Conservation (phyloP, 2,888 invertebrate species). For the Bellardia bayeri region DNA sequence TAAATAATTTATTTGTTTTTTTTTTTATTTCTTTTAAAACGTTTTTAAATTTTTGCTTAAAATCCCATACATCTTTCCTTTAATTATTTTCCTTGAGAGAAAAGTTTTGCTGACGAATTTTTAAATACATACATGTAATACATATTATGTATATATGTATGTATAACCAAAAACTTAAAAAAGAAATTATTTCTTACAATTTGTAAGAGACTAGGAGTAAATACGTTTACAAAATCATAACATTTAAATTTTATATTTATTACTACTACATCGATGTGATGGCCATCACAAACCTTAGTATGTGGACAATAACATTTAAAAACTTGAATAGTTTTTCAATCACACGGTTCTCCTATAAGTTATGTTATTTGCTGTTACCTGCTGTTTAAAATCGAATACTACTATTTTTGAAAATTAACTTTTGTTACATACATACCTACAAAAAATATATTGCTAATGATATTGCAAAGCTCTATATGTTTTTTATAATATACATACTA, state of each 20-base stretch:
- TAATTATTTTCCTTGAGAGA: too few species aligned
- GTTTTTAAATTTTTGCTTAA: too few species aligned
- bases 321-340: neutral
- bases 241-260: constrained; percentile 62
- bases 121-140: neutral
- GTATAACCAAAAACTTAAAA: neutral
- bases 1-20: too few species aligned
- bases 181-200: constrained; percentile 5
- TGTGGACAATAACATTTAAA: constrained; percentile 28
- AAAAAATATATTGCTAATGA: too few species aligned
- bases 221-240: constrained; percentile 57
- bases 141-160: neutral
- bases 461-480: too few species aligned
- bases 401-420: too few species aligned
- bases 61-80: too few species aligned
- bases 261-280: constrained; percentile 42
- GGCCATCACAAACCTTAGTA: constrained; percentile 31
- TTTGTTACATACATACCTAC: too few species aligned
- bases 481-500: too few species aligned
- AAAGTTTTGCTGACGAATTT: constrained; percentile 29
- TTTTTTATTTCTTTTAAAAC: too few species aligned
- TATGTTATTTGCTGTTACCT: neutral
- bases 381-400: too few species aligned
- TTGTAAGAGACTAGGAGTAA: constrained; percentile 35
- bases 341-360: neutral